Percentiles rank a stretch among this genome's conserved stretches.
phyloP scores from a whole-genome alignment of 2,113 vertebrate species.

The Fukomys damarensis region DNA sequence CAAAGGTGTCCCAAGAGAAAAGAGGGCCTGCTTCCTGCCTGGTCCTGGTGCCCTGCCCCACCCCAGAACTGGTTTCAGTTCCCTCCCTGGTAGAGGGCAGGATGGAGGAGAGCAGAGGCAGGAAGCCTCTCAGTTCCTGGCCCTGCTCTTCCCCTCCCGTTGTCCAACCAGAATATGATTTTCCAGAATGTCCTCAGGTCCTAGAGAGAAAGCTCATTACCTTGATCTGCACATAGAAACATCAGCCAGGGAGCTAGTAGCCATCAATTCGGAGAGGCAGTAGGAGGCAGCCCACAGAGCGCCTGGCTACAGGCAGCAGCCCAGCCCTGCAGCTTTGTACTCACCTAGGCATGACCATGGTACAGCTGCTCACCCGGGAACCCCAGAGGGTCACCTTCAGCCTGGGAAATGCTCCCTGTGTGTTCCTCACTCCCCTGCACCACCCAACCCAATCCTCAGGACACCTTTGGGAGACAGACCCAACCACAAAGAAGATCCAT shows the following conservation, averaged over 20 bases:
- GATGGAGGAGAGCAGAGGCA: neutral
- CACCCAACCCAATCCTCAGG: neutral
- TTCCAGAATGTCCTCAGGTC: constrained; percentile 81
- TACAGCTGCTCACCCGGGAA: neutral
- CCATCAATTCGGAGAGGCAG: neutral
- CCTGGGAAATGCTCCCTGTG: neutral
- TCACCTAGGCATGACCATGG: neutral
- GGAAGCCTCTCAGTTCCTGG: neutral
- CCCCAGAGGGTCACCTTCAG: neutral
- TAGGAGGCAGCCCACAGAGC: neutral
- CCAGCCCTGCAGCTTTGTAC: neutral
- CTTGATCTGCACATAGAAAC: constrained; percentile 76
- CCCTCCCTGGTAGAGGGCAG: neutral
- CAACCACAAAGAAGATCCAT: neutral
- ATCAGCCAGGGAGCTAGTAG: neutral
- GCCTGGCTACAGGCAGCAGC: neutral
- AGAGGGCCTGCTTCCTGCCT: neutral
- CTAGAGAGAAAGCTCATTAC: constrained; percentile 78
- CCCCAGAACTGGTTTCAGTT: neutral
- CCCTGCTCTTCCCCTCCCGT: neutral
- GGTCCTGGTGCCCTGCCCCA: neutral
- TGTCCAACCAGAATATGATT: constrained; percentile 67
- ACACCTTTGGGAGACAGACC: neutral
- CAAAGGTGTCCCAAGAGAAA: neutral
- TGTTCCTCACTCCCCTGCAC: neutral